These are phyloP conservation scores for Cryptoblepharus egeriae DNA, from an alignment of 2,797 vertebrate genomes.

Conservation along the genomic window DNA sequence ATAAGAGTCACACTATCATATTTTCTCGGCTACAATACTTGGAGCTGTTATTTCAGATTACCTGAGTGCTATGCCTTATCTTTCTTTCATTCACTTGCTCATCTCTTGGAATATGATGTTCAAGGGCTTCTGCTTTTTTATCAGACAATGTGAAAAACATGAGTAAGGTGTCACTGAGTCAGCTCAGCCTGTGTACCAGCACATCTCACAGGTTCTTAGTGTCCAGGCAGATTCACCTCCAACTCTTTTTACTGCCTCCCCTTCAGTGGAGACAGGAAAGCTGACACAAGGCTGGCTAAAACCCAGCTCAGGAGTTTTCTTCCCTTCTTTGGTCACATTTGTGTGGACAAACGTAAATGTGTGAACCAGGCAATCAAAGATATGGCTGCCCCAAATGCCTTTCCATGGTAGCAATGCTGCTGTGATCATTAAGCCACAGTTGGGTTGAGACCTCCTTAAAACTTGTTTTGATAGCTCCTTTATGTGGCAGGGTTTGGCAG, in stretches of 20 bases:
- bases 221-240: background rate
- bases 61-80: background rate
- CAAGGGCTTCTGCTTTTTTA: background rate
- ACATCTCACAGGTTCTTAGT: background rate
- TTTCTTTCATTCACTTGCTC: background rate
- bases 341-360: too few species aligned
- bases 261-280: background rate
- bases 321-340: background rate
- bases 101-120: background rate
- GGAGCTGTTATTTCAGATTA: background rate
- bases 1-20: background rate
- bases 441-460: too few species aligned
- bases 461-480: too few species aligned
- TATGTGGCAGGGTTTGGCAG: too few species aligned
- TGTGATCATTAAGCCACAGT: too few species aligned
- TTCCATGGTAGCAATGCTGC: too few species aligned
- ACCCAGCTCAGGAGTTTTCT: background rate
- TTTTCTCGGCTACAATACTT: background rate
- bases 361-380: too few species aligned
- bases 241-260: background rate
- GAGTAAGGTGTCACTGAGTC: background rate
- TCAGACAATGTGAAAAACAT: conserved; percentile 1
- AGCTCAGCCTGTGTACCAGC: background rate
- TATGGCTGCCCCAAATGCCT: too few species aligned
- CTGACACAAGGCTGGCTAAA: background rate